Evolutionary conservation across 2,797 vertebrate species (phyloP).

Genomic region (Cynopterus sphinx): DNA sequence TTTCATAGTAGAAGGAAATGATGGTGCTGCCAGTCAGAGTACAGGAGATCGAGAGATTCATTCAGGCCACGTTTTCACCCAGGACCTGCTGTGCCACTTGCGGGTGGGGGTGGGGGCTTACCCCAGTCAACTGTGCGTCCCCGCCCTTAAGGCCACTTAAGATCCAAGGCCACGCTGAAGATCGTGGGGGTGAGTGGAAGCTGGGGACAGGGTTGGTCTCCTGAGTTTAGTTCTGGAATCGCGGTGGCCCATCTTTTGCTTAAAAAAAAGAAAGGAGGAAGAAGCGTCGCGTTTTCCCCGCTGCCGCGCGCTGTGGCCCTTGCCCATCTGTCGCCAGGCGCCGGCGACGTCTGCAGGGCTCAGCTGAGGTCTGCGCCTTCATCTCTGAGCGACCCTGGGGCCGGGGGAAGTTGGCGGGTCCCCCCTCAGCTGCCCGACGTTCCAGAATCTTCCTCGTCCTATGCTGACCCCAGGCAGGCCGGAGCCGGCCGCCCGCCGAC

Average conservation of each 20-base stretch:
- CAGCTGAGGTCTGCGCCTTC: neutral
- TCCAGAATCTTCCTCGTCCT: neutral
- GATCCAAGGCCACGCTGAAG: neutral
- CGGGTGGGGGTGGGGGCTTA: neutral
- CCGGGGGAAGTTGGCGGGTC: neutral
- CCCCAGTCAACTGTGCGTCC: neutral
- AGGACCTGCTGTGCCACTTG: neutral
- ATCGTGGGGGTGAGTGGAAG: neutral
- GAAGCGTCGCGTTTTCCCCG: too few species aligned
- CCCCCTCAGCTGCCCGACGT: neutral
- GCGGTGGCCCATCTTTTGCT: neutral
- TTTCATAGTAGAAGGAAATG: neutral
- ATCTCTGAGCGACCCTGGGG: neutral
- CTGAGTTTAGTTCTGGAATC: neutral
- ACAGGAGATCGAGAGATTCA: neutral
- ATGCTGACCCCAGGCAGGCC: neutral
- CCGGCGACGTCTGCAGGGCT: neutral
- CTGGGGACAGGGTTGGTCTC: neutral
- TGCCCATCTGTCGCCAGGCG: neutral
- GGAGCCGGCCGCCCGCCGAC: neutral
- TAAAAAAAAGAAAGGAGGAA: neutral
- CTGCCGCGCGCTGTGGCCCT: fast-evolving
- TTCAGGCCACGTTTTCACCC: fast-evolving
- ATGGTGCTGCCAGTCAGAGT: too few species aligned
- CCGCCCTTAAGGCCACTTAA: neutral